phyloP scores from a whole-genome alignment of 2,797 vertebrate genomes.

The Falco peregrinus region DNA sequence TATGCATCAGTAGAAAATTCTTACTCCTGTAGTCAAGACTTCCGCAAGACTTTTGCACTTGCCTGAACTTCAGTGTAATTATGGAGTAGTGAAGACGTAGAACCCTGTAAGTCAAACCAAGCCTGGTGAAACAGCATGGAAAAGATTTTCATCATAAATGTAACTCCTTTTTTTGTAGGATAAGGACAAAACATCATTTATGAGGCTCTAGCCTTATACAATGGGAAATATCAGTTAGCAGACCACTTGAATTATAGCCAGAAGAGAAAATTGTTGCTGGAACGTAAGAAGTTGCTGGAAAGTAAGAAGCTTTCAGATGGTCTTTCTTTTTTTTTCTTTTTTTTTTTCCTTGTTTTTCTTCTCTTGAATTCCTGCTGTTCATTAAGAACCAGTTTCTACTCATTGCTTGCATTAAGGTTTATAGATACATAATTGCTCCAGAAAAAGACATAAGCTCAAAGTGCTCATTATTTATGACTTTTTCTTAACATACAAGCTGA shows the following conservation, averaged over 20 bases:
- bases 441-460: not conserved
- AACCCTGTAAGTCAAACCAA: not conserved
- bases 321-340: not conserved
- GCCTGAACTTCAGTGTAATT: not conserved
- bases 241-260: not conserved
- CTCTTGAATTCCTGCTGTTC: conserved; percentile 6
- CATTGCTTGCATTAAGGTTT: conserved; percentile 28
- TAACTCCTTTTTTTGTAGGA: not conserved
- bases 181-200: not conserved
- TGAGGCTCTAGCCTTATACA: not conserved
- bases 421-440: conserved; percentile 11
- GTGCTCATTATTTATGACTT: not conserved
- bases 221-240: not conserved
- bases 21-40: not conserved
- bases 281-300: not conserved
- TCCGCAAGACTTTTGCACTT: not conserved
- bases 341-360: not conserved
- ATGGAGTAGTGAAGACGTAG: not conserved
- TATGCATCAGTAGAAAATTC: not conserved
- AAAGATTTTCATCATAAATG: not conserved
- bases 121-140: not conserved
- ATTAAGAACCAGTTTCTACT: conserved; percentile 37
- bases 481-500: not conserved
- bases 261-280: not conserved
- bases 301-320: not conserved